Conservation (phyloP, 1,140 invertebrate genomes). For the Argopecten irradians region DNA sequence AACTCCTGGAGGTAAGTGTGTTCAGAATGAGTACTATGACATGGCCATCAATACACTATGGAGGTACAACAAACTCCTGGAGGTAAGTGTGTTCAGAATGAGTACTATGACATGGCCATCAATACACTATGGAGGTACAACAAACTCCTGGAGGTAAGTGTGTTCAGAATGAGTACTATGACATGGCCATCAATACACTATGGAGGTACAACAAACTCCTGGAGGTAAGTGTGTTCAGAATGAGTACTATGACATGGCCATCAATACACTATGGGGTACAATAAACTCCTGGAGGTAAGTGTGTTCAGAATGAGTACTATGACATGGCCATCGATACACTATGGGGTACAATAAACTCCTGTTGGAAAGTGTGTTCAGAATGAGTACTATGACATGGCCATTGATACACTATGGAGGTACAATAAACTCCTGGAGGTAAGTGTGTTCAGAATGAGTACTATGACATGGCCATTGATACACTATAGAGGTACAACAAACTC, state of each 20-base stretch:
- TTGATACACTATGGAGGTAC: slow-evolving; percentile 61
- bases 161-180: slow-evolving; percentile 58
- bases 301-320: slow-evolving; percentile 55
- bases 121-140: slow-evolving; percentile 61
- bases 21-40: slow-evolving; percentile 61
- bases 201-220: slow-evolving; percentile 51
- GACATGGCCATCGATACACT: slow-evolving; percentile 66
- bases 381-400: slow-evolving; percentile 63
- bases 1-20: slow-evolving; percentile 40
- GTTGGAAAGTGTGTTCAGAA: too few relatives aligned
- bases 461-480: slow-evolving; percentile 65
- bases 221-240: slow-evolving; percentile 49
- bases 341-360: too few relatives aligned
- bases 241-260: slow-evolving; percentile 63
- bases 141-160: slow-evolving; percentile 40
- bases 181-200: slow-evolving; percentile 64
- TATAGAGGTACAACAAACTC: slow-evolving; percentile 53
- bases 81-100: slow-evolving; percentile 49
- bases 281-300: slow-evolving; percentile 43
- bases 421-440: slow-evolving; percentile 45
- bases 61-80: slow-evolving; percentile 50
- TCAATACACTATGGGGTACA: slow-evolving; percentile 62
- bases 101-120: slow-evolving; percentile 64
- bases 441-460: slow-evolving; percentile 54
- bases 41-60: slow-evolving; percentile 63